Evolutionary conservation across 2,113 vertebrate genomes (phyloP), one percentile per base, ranked within the genome.

Genomic region (Sarotherodon lohbergeri): DNA sequence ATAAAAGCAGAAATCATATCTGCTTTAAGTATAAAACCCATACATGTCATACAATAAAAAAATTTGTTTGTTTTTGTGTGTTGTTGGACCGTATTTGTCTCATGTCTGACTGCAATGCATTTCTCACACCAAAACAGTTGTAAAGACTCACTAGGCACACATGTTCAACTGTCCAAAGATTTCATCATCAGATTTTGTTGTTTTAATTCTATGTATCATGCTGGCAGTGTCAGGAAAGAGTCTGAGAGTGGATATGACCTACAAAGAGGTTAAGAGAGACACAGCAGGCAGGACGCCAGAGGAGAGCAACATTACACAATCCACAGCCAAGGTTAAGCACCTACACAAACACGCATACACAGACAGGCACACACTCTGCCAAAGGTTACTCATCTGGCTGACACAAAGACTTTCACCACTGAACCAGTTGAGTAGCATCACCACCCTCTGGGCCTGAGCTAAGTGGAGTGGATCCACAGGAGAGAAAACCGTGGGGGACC

Each of bases 371-470:
- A 57, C 68, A 81, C 55, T 85, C 46, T 87, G 81, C 34, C 80
- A 89, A 73, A 88, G 89, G 85, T 90, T 86, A 89, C 43, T 66
- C 76, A 68, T 54, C 81, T 90, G 83, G 54, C 48, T 86, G 34
- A 56, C 50, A 48, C 9, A 48, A 29, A 12, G 59, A 50, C 9
- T 81, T 56, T 82, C 48, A 39, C 76, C 36, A n/a, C 16, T 78
- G 83, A 83, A 86, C 19, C 43, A 66, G n/a, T 17, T 29, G 34
- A 85, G 71, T 82, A 82, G 43, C 68, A 83, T 66, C 39, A 86
- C 82, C 52, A 80, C 43, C 57, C 71, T 59, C 34, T 78, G 55
- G 52, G 52, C 55, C 22, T 63, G n/a, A 54, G 84, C 50, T 86
- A 86, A 84, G 41, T 84, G 52, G 66, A 88, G 76, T 61, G 68